phyloP scores from a whole-genome alignment of 2,888 invertebrate genomes.

The Drosophila quasianomalipes region DNA sequence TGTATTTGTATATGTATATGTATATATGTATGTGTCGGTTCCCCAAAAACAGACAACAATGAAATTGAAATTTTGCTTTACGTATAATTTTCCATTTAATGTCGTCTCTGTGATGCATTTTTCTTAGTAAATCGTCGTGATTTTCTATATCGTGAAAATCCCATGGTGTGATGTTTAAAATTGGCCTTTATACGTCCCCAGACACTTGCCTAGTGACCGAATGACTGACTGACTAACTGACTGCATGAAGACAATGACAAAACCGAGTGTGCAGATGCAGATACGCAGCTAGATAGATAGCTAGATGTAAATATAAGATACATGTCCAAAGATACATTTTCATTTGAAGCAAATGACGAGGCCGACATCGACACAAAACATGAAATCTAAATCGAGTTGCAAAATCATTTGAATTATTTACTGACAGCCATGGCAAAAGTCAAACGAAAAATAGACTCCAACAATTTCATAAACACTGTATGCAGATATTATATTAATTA shows the following conservation, averaged over 20 bases:
- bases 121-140: constrained; percentile 34
- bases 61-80: constrained; percentile 29
- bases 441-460: constrained; percentile 32
- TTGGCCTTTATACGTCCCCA: constrained; percentile 55
- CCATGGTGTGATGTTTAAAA: constrained; percentile 26
- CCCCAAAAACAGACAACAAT: constrained; percentile 44
- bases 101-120: constrained; percentile 28
- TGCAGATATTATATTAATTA: neutral
- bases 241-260: constrained; percentile 32
- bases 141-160: constrained; percentile 27
- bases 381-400: constrained; percentile 71
- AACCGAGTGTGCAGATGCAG: constrained; percentile 35
- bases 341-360: constrained; percentile 37
- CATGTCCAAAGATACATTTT: constrained; percentile 50
- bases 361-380: constrained; percentile 43
- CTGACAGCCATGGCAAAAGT: constrained; percentile 66
- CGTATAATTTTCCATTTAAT: constrained; percentile 26
- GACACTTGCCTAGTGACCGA: constrained; percentile 52
- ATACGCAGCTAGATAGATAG: constrained; percentile 20
- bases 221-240: constrained; percentile 22
- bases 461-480: constrained; percentile 30
- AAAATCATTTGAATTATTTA: constrained; percentile 69
- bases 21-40: constrained; percentile 9
- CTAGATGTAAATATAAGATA: constrained; percentile 15
- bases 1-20: constrained; percentile 2